Evolutionary conservation across 2,113 vertebrate species (phyloP), one percentile per base, ranked within the genome.

Genomic region (Sander vitreus): DNA sequence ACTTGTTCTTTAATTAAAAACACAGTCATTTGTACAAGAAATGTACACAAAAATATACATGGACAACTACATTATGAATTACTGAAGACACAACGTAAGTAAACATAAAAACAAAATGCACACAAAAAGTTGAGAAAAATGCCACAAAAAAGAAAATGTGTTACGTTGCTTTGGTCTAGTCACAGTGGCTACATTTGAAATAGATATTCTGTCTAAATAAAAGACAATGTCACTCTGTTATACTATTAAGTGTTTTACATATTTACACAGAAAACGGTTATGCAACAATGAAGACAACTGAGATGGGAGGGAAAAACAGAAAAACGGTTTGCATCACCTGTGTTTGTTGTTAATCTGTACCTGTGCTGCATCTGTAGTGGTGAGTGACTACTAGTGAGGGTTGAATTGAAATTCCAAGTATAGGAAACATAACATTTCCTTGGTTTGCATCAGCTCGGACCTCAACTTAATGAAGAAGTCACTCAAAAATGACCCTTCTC

Each of bases 151-250:
- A 84, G 86, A 69, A 86, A 88, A 93, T 79, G 87, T 91, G 91
- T 95, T 94, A 94, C 84, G 90, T 95, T 95, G 94, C 96, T 97
- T 97, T 96, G 96, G 97, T 97, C 96, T 96, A 94, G 95, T 96
- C 96, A 95, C 91, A 96, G 94, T 95, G 94, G 91, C 93, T 94
- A 96, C 83, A 92, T 94, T 86, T 90, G 81, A 89, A 86, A 94
- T 88, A 93, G 75, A 91, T 91, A 90, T 79, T 87, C 89, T 89
- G 89, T 86, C 87, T 92, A 81, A 90, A 91, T 92, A 91, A 91
- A 93, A 92, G 87, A 93, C 87, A 85, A 89, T 81, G 87, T 94
- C 78, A 87, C 88, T 93, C 84, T 87, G 85, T 90, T 91, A 89
- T 91, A 92, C 84, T 82, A 76, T 91, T 89, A 83, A 87, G 78